Evolutionary conservation across 2,113 vertebrate genomes (phyloP), one percentile per base, ranked within the genome.

Genomic region (Cavia aperea): DNA sequence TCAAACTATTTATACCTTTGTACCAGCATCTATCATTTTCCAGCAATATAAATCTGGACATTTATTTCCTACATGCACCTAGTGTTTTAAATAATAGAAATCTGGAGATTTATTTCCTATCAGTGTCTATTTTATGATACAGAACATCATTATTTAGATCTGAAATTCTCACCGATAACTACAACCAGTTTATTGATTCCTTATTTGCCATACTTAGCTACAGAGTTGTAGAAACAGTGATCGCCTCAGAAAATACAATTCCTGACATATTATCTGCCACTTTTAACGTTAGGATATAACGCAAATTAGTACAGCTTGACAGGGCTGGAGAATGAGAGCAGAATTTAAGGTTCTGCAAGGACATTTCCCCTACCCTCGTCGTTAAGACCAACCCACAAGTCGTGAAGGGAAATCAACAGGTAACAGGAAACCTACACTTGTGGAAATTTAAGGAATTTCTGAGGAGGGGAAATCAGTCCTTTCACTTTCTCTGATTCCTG

Each of bases 171-270:
- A 90, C 58, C 49, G 24, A 75, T 46, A 78, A 70, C 14, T 5
- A 29, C 24, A 39, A 15, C 36, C 4, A 5, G 58, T 15, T 21
- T 36, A 86, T 5, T 1, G 23, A 73, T 33, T 31, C 18, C 7
- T 46, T n/a, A 39, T 7, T 2, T 13, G 39, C 1, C 6, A 1
- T 43, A 13, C 33, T 36, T 16, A 19, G 18, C 1, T 11, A 15
- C 19, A 1, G 1, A 0, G 5, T 14, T 9, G 78, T 4, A 11
- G 1, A 21, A 72, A 66, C 10, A 4, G 4, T 1, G n/a, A 11
- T 24, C 31, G 26, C 7, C 1, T 16, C 31, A 26, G 78, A n/a
- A 46, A 15, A 39, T 2, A 0, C 1, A 15, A 49, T 26, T 10
- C 43, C 24, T 24, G 73, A 33, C 2, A 70, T 81, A 29, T 16